phyloP scores from a whole-genome alignment of 2,888 invertebrate species.

The Criorhina ranunculi region DNA sequence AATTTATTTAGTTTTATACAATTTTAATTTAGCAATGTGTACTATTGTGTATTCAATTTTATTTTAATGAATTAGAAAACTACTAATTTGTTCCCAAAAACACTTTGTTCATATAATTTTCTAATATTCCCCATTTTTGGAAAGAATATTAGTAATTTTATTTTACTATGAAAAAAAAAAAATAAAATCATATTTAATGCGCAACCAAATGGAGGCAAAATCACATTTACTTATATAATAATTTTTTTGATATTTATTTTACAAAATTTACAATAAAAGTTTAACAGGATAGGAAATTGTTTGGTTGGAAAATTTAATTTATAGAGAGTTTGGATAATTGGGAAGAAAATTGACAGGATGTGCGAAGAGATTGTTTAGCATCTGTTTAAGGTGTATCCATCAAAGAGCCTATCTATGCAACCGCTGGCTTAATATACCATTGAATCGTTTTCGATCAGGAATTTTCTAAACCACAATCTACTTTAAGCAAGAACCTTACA shows the following conservation, averaged over 20 bases:
- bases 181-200: conserved; percentile 29
- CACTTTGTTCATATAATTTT: conserved; percentile 75
- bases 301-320: no score
- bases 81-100: conserved; percentile 80
- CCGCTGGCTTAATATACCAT: no score
- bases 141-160: conserved; percentile 54
- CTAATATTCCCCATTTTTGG: conserved; percentile 69
- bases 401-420: no score
- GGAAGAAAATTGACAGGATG: no score
- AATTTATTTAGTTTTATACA: conserved; percentile 22
- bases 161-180: conserved; percentile 30
- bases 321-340: no score
- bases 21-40: conserved; percentile 3
- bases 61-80: conserved; percentile 74
- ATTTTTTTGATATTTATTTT: conserved; percentile 34
- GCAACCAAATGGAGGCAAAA: conserved; percentile 70
- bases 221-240: conserved; percentile 68
- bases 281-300: neutral
- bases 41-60: conserved; percentile 26
- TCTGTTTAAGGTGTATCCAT: no score
- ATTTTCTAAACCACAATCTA: no score
- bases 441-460: no score
- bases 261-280: conserved; percentile 29
- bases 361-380: no score
- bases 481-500: no score